Base-by-base conservation (phyloP, 2,797 vertebrate species). In the Brachyrhaphis roseni region DNA sequence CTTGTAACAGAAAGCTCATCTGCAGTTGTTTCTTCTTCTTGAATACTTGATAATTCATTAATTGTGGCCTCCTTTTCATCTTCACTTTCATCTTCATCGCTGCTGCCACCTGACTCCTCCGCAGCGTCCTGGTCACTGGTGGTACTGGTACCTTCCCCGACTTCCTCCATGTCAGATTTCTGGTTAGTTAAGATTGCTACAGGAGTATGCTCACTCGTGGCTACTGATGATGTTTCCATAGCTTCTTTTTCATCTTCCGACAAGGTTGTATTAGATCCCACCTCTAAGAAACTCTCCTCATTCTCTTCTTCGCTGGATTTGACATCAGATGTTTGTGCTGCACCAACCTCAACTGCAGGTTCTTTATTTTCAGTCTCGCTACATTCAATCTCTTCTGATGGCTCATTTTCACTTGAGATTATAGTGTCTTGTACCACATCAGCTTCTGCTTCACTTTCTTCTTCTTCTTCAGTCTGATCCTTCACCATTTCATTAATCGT, bases 81-180 rank as follows among this genome's bases (percentile, higher is more conserved):
- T 16, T 36, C 10, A 41, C 72, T 70, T 51, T 79, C 72, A 4
- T 82, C 76, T 2, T 88, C 73, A 75, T 68, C n/a, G 72, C 75
- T 34, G 16, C 43, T 2, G 18, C 20, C 47, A 75, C 88, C 75
- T 64, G 41, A 72, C 51, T 82, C 76, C 64, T 84, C 82, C 47
- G 26, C 68, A 76, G 72, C 57, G 18, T 83, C 77, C 36, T 39
- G 75, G 15, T 82, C 90, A 39, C 78, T 82, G 45, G 64, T 49
- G 20, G 41, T 79, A 76, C 47, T 13, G 5, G 43, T 72, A 64
- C 80, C 64, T 51, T 45, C 75, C 34, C 62, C 66, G 45, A 45
- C 74, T 34, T 86, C 78, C n/a, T 90, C 85, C 74, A 74, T 66
- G 1, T 85, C 86, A 16, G 83, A 82, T 70, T 88, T 84, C 59